phyloP scores from a whole-genome alignment of 2,797 vertebrate genomes.

The Mormyrus hasselquistii region DNA sequence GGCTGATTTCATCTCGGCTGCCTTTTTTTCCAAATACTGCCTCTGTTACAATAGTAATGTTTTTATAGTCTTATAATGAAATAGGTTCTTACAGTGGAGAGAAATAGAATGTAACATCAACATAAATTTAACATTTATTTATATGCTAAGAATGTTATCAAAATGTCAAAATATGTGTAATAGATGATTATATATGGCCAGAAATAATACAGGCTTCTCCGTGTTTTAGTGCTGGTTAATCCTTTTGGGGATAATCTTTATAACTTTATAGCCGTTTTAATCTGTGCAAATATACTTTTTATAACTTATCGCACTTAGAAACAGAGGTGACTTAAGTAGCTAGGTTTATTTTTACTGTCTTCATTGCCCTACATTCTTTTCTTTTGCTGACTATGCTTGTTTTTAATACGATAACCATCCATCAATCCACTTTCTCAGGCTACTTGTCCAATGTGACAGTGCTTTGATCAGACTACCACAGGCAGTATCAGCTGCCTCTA shows the following conservation, averaged over 20 bases:
- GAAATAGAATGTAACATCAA: background rate
- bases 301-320: background rate
- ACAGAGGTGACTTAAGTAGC: background rate
- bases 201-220: background rate
- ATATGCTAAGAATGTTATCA: constrained; percentile 10
- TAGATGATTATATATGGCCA: background rate
- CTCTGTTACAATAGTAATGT: background rate
- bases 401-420: background rate
- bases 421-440: background rate
- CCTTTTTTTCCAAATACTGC: background rate
- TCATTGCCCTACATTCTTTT: background rate
- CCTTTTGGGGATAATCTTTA: background rate
- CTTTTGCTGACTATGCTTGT: background rate
- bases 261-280: background rate
- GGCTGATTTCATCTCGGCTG: background rate
- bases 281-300: constrained; percentile 1
- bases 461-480: background rate
- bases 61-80: background rate
- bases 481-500: background rate
- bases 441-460: background rate
- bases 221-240: background rate
- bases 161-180: constrained; percentile 4
- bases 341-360: background rate
- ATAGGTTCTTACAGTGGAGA: background rate
- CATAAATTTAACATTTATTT: background rate